phyloP scores from a whole-genome alignment of 2,888 invertebrate genomes.

The Xestia sexstrigata region DNA sequence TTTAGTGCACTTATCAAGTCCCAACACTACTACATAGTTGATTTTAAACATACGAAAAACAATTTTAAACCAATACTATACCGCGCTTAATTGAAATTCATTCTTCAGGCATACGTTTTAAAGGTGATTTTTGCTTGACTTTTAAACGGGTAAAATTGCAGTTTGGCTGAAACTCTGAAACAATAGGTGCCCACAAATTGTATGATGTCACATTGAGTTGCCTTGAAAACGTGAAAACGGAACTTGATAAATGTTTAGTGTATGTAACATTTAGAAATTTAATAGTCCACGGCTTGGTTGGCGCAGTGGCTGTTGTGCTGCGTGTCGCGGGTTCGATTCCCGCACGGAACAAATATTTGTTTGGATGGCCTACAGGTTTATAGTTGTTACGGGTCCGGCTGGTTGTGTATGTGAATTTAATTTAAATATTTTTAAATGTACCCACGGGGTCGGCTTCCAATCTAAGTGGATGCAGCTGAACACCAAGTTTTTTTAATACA shows the following conservation, averaged over 20 bases:
- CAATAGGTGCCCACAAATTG: slow-evolving; percentile 16
- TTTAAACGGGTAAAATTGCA: neutral
- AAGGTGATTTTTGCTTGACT: slow-evolving; percentile 4
- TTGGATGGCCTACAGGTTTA: no score
- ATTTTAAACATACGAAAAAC: slow-evolving; percentile 20
- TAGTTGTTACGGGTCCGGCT: neutral
- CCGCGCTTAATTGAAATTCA: neutral
- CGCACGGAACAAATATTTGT: neutral
- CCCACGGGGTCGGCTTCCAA: neutral
- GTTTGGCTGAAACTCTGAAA: slow-evolving; percentile 13
- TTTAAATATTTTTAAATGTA: neutral
- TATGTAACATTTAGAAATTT: neutral
- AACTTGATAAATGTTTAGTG: neutral
- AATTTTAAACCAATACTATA: slow-evolving; percentile 2
- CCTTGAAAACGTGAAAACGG: slow-evolving; percentile 17
- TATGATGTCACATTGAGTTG: neutral
- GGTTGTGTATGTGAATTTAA: neutral
- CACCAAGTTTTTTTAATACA: no score
- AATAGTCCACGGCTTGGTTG: neutral
- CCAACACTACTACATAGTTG: slow-evolving; percentile 1
- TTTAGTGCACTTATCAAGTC: neutral
- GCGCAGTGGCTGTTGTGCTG: neutral
- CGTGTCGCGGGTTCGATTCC: neutral
- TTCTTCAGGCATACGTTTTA: neutral
- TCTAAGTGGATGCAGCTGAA: neutral